Conservation (phyloP, 2,797 vertebrate genomes). For the Spatula clypeata region DNA sequence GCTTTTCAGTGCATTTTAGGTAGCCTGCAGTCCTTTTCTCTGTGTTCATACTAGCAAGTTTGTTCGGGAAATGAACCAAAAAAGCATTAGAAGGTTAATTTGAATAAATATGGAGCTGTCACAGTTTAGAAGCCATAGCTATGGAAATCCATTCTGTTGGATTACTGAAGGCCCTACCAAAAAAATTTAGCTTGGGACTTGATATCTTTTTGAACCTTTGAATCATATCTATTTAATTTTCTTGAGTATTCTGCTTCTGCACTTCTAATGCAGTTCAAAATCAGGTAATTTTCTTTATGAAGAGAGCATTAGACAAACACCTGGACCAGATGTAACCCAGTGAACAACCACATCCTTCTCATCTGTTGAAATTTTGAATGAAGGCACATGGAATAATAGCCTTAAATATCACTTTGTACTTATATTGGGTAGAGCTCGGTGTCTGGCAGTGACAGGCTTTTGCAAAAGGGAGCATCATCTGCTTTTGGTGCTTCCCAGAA, state of each 20-base stretch:
- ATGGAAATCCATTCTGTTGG: not conserved
- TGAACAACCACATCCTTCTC: not conserved
- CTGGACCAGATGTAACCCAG: too few relatives aligned
- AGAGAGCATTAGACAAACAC: not conserved
- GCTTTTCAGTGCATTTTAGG: not conserved
- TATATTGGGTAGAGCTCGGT: not conserved
- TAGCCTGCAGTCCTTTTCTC: not conserved
- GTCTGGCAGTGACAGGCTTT: not conserved
- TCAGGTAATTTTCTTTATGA: not conserved
- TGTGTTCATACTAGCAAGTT: not conserved
- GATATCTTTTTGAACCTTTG: not conserved
- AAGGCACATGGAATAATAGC: not conserved
- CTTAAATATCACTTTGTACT: accelerated
- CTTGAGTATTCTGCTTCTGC: not conserved
- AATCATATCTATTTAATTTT: not conserved
- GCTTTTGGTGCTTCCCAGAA: not conserved
- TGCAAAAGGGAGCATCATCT: not conserved
- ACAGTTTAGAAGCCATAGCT: not conserved
- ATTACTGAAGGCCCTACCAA: not conserved
- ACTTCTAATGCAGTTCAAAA: not conserved
- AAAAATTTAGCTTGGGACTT: not conserved
- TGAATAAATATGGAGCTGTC: not conserved
- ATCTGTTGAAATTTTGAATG: not conserved
- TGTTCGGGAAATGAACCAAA: not conserved
- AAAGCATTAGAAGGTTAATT: not conserved